A percentile compares a stretch with the other conserved stretches of the same genome.
phyloP scores from a whole-genome alignment of 2,797 vertebrate genomes.

The Melanotaenia nigrans region DNA sequence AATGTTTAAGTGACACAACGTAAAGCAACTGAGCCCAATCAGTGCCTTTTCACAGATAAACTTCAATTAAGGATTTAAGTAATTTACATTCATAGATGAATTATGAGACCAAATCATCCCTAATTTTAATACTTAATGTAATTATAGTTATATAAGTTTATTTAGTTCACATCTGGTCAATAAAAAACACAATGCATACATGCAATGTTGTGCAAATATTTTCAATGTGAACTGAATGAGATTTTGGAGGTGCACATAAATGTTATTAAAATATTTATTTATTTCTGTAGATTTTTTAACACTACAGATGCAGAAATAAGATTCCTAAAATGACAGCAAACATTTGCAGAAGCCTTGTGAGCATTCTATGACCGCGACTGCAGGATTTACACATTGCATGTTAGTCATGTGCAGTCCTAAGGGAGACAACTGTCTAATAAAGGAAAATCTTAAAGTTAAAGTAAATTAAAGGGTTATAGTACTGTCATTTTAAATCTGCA shows the following conservation, averaged over 20 bases:
- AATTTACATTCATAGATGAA: neutral
- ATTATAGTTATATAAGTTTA: neutral
- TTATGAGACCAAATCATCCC: neutral
- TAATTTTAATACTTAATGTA: neutral
- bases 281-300: neutral
- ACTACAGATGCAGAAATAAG: neutral
- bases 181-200: too few species aligned
- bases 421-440: neutral
- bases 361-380: neutral
- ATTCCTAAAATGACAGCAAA: neutral
- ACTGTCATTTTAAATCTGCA: neutral
- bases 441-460: neutral
- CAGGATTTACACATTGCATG: neutral
- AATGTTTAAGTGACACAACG: neutral
- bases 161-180: too few species aligned
- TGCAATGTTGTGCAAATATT: too few species aligned
- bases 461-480: neutral
- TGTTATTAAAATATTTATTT: neutral
- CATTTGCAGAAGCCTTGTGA: neutral
- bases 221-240: too few species aligned
- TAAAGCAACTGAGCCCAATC: neutral
- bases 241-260: too few species aligned
- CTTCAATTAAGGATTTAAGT: neutral
- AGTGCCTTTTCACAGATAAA: neutral
- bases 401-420: neutral